Evolutionary conservation across 2,888 invertebrate species (phyloP).

Genomic region (Laspeyria flexula): DNA sequence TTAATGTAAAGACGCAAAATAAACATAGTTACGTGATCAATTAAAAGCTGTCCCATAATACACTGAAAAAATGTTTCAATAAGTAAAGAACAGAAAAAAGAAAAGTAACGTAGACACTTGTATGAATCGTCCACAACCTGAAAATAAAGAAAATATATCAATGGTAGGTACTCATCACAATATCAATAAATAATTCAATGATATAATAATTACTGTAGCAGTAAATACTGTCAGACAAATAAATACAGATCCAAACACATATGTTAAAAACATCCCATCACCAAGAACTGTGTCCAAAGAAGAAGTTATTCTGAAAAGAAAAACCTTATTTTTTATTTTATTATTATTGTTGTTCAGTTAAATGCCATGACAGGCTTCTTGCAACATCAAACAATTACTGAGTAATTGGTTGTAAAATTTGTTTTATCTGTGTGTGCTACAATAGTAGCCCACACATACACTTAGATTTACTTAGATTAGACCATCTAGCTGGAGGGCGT

Average conservation of each 20-base stretch:
- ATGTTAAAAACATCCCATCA: constrained; percentile 67
- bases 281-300: constrained; percentile 64
- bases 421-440: no score
- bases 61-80: constrained; percentile 69
- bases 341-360: no score
- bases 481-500: no score
- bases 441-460: no score
- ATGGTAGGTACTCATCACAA: not conserved
- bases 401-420: no score
- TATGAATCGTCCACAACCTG: constrained; percentile 71
- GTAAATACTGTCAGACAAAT: constrained; percentile 76
- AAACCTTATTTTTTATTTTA: no score
- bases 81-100: constrained; percentile 67
- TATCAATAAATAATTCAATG: not conserved
- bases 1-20: no score
- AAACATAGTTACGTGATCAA: constrained; percentile 69
- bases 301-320: constrained; percentile 61
- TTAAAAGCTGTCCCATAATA: constrained; percentile 71
- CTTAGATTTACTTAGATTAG: no score
- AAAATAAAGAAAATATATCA: constrained; percentile 19
- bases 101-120: constrained; percentile 68
- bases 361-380: no score
- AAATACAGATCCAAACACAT: constrained; percentile 69
- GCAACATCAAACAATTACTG: no score
- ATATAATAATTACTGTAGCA: constrained; percentile 57